A percentile compares a stretch with the other conserved stretches of the same genome.
Conservation (phyloP, 2,888 invertebrate species). For the Cryptocephalus primarius region DNA sequence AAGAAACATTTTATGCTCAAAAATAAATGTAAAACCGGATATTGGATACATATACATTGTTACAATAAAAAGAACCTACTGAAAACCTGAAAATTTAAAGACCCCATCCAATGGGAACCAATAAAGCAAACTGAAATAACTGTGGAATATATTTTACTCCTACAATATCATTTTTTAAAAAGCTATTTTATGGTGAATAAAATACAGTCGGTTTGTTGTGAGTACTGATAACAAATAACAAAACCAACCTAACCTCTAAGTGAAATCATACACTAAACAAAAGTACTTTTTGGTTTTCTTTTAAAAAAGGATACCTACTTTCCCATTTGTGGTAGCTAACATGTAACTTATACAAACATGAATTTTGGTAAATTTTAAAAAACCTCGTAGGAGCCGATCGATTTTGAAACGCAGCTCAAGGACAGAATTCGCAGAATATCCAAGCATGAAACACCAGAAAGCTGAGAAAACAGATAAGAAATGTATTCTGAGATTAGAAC, state of each 20-base stretch:
- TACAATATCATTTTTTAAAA: neutral
- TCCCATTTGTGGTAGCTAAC: slow-evolving; percentile 21
- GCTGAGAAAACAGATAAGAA: too few species aligned
- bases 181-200: slow-evolving; percentile 1
- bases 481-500: too few species aligned
- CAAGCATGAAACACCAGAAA: too few species aligned
- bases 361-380: too few species aligned
- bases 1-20: slow-evolving; percentile 22
- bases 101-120: slow-evolving; percentile 8
- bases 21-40: too few species aligned
- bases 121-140: slow-evolving; percentile 5
- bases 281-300: slow-evolving; percentile 4
- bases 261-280: too few species aligned
- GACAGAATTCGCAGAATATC: neutral
- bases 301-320: slow-evolving; percentile 38
- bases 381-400: too few species aligned
- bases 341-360: too few species aligned
- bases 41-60: too few species aligned
- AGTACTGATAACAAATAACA: neutral
- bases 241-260: neutral
- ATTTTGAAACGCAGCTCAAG: too few species aligned
- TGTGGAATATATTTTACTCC: neutral
- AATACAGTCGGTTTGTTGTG: neutral
- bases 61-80: too few species aligned
- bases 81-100: slow-evolving; percentile 15